phyloP scores from a whole-genome alignment of 2,888 invertebrate species.

The Drosophila kokeensis region DNA sequence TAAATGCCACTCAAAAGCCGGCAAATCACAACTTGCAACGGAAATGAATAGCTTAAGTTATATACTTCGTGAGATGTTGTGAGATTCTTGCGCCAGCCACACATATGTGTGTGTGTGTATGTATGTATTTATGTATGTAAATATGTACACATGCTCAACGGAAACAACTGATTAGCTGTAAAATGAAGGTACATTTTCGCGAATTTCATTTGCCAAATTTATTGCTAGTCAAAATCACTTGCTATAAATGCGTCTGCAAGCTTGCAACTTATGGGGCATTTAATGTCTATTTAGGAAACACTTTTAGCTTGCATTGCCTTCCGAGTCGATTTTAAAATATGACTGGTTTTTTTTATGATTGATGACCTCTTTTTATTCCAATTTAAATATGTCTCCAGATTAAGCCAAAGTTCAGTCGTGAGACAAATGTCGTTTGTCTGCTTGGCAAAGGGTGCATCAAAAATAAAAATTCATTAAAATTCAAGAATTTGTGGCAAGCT shows the following conservation, averaged over 20 bases:
- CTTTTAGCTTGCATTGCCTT: neutral
- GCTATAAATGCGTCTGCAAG: neutral
- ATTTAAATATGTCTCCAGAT: neutral
- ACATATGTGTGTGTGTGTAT: neutral
- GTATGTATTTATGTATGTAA: neutral
- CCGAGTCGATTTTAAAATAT: neutral
- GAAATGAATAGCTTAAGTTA: conserved; percentile 34
- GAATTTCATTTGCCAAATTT: no score
- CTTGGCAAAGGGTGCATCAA: neutral
- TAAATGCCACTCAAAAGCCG: conserved; percentile 11
- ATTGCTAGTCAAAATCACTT: neutral
- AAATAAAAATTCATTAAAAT: no score
- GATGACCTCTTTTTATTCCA: neutral
- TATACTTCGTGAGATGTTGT: neutral
- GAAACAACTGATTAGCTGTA: conserved; percentile 12
- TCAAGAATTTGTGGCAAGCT: no score
- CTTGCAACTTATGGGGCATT: neutral
- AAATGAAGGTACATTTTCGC: neutral
- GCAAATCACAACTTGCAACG: conserved; percentile 18
- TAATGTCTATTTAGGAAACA: neutral
- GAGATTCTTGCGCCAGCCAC: conserved; percentile 1
- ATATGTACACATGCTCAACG: neutral
- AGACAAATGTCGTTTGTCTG: neutral
- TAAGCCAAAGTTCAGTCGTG: neutral
- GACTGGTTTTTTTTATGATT: neutral